Evolutionary conservation across 2,888 invertebrate species (phyloP).

Genomic region (Cheiracanthium punctorium): DNA sequence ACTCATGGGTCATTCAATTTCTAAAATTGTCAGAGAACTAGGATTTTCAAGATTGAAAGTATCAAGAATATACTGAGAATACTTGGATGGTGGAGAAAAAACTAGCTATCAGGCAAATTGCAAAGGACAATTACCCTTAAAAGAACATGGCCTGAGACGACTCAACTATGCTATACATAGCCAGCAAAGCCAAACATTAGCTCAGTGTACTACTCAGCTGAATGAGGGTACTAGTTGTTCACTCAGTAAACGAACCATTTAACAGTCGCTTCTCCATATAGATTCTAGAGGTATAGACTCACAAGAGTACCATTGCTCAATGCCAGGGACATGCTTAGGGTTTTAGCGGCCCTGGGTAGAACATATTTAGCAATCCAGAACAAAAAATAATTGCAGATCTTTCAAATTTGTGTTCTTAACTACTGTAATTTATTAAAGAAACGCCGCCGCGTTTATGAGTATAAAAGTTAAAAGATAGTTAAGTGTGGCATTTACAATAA

Average conservation of each 20-base stretch:
- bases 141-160: neutral
- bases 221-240: slow-evolving; percentile 12
- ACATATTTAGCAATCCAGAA: too few species aligned
- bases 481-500: too few species aligned
- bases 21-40: neutral
- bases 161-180: neutral
- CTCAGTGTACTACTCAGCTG: neutral
- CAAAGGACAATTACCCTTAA: slow-evolving; percentile 10
- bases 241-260: slow-evolving; percentile 9
- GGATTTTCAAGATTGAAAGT: neutral
- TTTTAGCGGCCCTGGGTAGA: too few species aligned
- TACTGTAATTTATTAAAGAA: too few species aligned
- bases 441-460: too few species aligned
- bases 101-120: neutral
- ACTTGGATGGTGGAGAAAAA: neutral
- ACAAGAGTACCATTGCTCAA: neutral
- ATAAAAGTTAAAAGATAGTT: too few species aligned
- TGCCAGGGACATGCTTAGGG: too few species aligned
- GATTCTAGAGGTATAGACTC: neutral
- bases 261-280: neutral
- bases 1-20: neutral
- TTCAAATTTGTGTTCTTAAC: too few species aligned
- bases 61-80: slow-evolving; percentile 19
- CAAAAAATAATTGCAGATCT: too few species aligned
- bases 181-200: neutral